These are phyloP conservation scores for Verasper variegatus DNA, from an alignment of 2,113 vertebrate species.

Conservation along the genomic window DNA sequence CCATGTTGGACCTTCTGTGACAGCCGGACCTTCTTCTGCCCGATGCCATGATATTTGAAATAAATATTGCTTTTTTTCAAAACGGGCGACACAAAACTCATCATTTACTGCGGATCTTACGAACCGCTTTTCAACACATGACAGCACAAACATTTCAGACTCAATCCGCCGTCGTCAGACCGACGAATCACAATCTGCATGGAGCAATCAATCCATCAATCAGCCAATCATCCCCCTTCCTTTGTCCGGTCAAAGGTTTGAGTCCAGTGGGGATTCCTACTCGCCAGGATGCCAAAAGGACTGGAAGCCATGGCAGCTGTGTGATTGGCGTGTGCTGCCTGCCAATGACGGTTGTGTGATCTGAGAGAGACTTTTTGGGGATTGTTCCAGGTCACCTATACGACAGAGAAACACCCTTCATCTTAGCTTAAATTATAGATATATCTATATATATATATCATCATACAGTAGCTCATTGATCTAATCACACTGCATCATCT, in stretches of 20 bases:
- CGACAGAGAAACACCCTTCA: constrained; percentile 15
- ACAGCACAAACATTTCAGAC: constrained; percentile 34
- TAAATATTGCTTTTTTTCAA: no score
- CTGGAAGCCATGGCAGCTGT: constrained; percentile 63
- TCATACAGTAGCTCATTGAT: background rate
- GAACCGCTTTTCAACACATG: constrained; percentile 57
- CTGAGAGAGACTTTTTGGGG: constrained; percentile 24
- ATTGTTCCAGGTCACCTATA: constrained; percentile 57
- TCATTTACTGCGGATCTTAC: background rate
- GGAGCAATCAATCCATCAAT: constrained; percentile 73
- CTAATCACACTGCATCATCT: constrained; percentile 2
- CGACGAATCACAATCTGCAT: constrained; percentile 72
- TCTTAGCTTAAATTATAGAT: constrained; percentile 16
- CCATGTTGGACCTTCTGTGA: constrained; percentile 19
- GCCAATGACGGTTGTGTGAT: constrained; percentile 46
- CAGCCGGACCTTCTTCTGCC: constrained; percentile 47
- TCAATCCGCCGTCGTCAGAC: constrained; percentile 14
- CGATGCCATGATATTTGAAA: background rate
- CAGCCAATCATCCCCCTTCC: constrained; percentile 51
- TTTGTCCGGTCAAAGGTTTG: constrained; percentile 48
- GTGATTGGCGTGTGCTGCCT: constrained; percentile 26
- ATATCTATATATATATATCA: constrained; percentile 8
- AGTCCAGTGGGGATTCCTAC: constrained; percentile 18
- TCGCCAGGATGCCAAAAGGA: constrained; percentile 59
- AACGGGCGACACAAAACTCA: constrained; percentile 45